A percentile compares a stretch with the other conserved stretches of the same genome.
These are phyloP conservation scores for Galerucella nymphaeae DNA, from an alignment of 2,888 invertebrate species.

Conservation along the genomic window DNA sequence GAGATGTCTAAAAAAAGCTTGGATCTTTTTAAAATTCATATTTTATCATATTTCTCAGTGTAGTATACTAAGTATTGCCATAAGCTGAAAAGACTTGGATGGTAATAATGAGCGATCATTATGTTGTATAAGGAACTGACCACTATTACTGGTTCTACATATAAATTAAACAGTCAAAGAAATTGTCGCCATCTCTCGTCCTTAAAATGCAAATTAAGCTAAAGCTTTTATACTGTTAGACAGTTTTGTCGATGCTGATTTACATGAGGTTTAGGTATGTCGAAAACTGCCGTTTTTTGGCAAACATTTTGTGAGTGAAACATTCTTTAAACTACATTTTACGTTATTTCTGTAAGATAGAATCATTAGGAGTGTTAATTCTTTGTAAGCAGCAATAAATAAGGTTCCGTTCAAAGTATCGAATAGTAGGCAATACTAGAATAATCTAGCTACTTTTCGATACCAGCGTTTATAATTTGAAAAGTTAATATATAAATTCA, in stretches of 20 bases:
- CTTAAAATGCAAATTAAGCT: slow-evolving; percentile 8
- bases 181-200: slow-evolving; percentile 35
- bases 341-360: no score
- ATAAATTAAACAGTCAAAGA: slow-evolving; percentile 41
- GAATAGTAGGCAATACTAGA: no score
- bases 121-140: slow-evolving; percentile 43
- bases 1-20: no score
- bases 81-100: slow-evolving; percentile 38
- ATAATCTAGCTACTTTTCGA: no score
- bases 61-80: background rate
- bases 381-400: no score
- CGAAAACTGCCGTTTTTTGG: background rate
- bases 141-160: slow-evolving; percentile 40
- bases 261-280: background rate
- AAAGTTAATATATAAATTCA: no score
- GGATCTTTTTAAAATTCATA: background rate
- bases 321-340: no score
- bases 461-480: no score
- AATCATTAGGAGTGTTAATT: no score
- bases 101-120: slow-evolving; percentile 45
- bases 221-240: background rate
- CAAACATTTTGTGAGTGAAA: no score
- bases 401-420: no score
- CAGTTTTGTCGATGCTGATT: background rate
- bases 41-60: slow-evolving; percentile 6